These are phyloP conservation scores for Cariama cristata DNA, from an alignment of 2,113 vertebrate genomes.

Conservation along the genomic window DNA sequence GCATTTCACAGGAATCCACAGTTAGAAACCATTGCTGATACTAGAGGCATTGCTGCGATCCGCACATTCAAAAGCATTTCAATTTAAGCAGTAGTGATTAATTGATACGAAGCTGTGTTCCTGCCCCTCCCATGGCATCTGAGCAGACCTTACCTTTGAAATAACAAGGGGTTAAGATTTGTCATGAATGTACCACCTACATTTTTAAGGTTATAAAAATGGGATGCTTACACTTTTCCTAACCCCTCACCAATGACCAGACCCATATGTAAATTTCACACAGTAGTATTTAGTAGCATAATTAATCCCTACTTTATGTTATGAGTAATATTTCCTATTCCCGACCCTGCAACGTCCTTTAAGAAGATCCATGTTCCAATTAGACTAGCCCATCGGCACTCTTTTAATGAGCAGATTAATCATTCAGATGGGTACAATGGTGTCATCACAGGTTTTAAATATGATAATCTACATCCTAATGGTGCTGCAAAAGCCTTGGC, in stretches of 20 bases:
- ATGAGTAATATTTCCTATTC: constrained; percentile 89
- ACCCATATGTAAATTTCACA: constrained; percentile 87
- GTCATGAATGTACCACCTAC: constrained; percentile 54
- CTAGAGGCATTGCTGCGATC: neutral
- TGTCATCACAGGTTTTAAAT: constrained; percentile 90
- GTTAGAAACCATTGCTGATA: neutral
- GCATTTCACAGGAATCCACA: neutral
- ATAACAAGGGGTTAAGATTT: constrained; percentile 71
- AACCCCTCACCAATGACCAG: constrained; percentile 82
- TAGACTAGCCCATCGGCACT: constrained; percentile 89
- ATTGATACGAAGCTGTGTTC: constrained; percentile 7
- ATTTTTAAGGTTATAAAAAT: constrained; percentile 78
- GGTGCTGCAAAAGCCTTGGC: constrained; percentile 81
- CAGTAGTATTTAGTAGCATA: constrained; percentile 88
- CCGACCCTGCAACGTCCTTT: constrained; percentile 88
- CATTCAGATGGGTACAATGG: constrained; percentile 87
- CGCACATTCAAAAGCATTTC: neutral
- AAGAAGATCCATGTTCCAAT: constrained; percentile 91
- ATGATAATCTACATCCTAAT: constrained; percentile 87
- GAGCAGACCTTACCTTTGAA: constrained; percentile 49
- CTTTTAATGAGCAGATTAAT: constrained; percentile 93
- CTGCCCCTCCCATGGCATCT: constrained; percentile 61
- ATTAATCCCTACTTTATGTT: constrained; percentile 89
- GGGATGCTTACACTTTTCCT: constrained; percentile 78
- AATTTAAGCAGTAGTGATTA: constrained; percentile 1